Evolutionary conservation across 2,888 invertebrate species (phyloP).

Genomic region (Pristionchus entomophagus): DNA sequence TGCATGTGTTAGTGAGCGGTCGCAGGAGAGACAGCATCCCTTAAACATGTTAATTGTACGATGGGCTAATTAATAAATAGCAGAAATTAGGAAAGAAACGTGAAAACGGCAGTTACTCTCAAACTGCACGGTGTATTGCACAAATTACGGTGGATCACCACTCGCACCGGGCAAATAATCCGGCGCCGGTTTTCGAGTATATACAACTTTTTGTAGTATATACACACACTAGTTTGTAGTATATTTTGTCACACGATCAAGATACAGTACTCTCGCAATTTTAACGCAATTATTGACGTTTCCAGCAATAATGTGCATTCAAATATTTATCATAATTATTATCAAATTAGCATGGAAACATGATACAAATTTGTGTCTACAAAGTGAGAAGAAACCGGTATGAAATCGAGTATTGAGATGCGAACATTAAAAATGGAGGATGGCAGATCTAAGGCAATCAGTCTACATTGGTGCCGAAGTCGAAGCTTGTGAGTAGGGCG

Average conservation of each 20-base stretch:
- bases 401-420: background rate
- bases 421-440: background rate
- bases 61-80: background rate
- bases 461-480: slow-evolving; percentile 50
- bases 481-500: slow-evolving; percentile 49
- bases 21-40: slow-evolving; percentile 41
- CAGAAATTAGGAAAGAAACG: background rate
- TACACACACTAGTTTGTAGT: background rate
- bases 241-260: background rate
- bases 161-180: no score
- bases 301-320: background rate
- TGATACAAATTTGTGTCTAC: background rate
- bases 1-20: slow-evolving; percentile 24
- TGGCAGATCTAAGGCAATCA: background rate
- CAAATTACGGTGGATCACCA: slow-evolving; percentile 23
- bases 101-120: background rate
- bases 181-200: no score
- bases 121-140: slow-evolving; percentile 31
- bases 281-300: background rate
- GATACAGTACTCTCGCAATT: background rate
- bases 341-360: background rate
- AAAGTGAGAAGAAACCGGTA: background rate
- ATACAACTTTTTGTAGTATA: background rate
- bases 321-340: background rate
- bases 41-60: background rate